These are phyloP conservation scores for Candoia aspera DNA, from an alignment of 2,113 vertebrate genomes.

Conservation along the genomic window DNA sequence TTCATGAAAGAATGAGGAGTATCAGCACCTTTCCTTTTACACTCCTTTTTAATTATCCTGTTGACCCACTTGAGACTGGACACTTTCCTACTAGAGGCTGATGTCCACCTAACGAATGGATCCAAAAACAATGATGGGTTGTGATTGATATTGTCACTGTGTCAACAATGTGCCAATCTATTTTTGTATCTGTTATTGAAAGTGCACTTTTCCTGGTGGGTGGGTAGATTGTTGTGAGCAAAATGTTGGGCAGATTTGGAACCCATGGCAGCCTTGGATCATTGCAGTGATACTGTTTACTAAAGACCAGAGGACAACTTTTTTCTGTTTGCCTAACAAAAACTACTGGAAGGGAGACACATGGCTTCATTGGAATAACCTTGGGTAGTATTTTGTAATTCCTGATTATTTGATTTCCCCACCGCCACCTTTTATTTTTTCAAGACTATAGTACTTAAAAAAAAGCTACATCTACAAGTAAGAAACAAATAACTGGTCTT, in stretches of 20 bases:
- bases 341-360: slow-evolving; percentile 57
- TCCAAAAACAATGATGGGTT: slow-evolving; percentile 53
- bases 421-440: slow-evolving; percentile 43
- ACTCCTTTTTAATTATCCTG: slow-evolving; percentile 38
- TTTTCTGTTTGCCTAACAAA: slow-evolving; percentile 28
- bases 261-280: slow-evolving; percentile 53
- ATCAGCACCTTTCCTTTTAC: background rate
- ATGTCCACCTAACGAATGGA: slow-evolving; percentile 46
- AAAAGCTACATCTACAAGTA: slow-evolving; percentile 6
- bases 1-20: slow-evolving; percentile 6
- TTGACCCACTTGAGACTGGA: slow-evolving; percentile 24
- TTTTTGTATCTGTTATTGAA: slow-evolving; percentile 73
- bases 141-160: slow-evolving; percentile 58
- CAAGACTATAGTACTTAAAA: slow-evolving; percentile 47
- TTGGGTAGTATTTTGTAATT: slow-evolving; percentile 1
- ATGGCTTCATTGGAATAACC: slow-evolving; percentile 49
- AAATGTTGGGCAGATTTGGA: slow-evolving; percentile 32
- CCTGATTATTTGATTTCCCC: slow-evolving; percentile 29
- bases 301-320: slow-evolving; percentile 51
- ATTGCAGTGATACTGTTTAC: slow-evolving; percentile 27
- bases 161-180: slow-evolving; percentile 75
- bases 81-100: slow-evolving; percentile 49
- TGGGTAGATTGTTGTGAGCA: slow-evolving; percentile 30
- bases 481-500: slow-evolving; percentile 51
- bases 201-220: slow-evolving; percentile 69